Evolutionary conservation across 2,113 vertebrate species (phyloP).

Genomic region (Falcunculus frontatus): DNA sequence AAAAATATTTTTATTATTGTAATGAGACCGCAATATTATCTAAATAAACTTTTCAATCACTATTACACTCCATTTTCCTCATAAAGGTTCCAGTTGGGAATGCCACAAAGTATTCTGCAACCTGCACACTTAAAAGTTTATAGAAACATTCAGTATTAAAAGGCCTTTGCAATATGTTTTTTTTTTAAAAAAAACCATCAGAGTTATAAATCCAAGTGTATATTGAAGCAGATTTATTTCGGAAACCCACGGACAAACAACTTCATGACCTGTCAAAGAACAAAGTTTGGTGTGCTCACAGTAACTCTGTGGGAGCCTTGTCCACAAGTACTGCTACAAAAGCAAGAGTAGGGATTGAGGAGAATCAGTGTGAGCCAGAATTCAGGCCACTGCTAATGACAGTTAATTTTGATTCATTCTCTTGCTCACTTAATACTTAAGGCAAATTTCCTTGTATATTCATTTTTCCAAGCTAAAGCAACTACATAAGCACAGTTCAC

Average conservation of each 20-base stretch:
- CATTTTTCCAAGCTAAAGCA: not conserved
- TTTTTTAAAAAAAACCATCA: not conserved
- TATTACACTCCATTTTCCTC: not conserved
- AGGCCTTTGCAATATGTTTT: not conserved
- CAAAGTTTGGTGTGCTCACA: not conserved
- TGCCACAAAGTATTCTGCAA: not conserved
- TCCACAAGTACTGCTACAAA: not conserved
- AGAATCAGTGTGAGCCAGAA: not conserved
- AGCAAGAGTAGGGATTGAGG: not conserved
- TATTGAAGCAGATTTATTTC: not conserved
- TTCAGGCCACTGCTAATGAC: not conserved
- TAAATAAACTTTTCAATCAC: conserved; percentile 19
- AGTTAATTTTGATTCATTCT: not conserved
- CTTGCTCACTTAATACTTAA: not conserved
- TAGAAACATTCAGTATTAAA: conserved; percentile 10
- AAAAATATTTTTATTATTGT: conserved; percentile 34
- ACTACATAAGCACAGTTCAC: not conserved
- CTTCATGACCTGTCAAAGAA: not conserved
- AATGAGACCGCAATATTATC: not conserved
- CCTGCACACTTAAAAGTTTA: not conserved
- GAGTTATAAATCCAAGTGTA: not conserved
- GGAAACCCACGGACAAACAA: not conserved
- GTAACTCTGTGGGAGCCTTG: not conserved
- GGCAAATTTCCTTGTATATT: not conserved
- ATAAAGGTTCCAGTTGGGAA: not conserved